A percentile compares a stretch with the other conserved stretches of the same genome.
Evolutionary conservation across 2,888 invertebrate genomes (phyloP).

Genomic region (Sycophila texana): DNA sequence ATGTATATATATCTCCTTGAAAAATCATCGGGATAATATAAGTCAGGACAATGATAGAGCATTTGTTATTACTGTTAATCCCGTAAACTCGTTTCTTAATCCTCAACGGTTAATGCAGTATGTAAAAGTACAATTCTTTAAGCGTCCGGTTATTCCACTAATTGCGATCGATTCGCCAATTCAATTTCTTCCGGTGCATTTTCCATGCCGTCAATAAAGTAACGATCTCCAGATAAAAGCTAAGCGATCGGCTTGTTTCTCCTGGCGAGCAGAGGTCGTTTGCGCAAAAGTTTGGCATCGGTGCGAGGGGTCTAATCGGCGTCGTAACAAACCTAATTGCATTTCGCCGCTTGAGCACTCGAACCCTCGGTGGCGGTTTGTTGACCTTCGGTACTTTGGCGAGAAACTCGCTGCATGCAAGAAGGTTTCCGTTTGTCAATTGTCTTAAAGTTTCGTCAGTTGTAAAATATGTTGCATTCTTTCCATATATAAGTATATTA

Average conservation of each 20-base stretch:
- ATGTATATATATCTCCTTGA: no score
- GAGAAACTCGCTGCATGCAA: constrained; percentile 51
- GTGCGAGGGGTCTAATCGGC: neutral
- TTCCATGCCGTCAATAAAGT: neutral
- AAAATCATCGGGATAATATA: no score
- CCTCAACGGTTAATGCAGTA: no score
- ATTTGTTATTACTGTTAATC: no score
- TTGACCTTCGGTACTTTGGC: constrained; percentile 41
- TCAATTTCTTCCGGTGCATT: neutral
- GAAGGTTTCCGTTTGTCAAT: no score
- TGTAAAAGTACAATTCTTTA: no score
- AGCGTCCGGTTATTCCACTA: no score
- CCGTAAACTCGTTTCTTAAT: no score
- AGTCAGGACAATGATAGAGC: no score
- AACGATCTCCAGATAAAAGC: neutral
- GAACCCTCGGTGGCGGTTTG: constrained; percentile 63
- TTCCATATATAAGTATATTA: no score
- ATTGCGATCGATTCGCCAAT: no score
- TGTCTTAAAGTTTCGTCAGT: neutral
- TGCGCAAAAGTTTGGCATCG: neutral
- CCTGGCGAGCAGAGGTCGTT: neutral
- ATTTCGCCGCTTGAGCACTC: constrained; percentile 70
- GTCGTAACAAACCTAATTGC: constrained; percentile 71
- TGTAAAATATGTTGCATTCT: no score
- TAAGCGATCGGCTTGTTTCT: constrained; percentile 7